Evolutionary conservation across 2,888 invertebrate species (phyloP).

Genomic region (Ypsolopha scabrella): DNA sequence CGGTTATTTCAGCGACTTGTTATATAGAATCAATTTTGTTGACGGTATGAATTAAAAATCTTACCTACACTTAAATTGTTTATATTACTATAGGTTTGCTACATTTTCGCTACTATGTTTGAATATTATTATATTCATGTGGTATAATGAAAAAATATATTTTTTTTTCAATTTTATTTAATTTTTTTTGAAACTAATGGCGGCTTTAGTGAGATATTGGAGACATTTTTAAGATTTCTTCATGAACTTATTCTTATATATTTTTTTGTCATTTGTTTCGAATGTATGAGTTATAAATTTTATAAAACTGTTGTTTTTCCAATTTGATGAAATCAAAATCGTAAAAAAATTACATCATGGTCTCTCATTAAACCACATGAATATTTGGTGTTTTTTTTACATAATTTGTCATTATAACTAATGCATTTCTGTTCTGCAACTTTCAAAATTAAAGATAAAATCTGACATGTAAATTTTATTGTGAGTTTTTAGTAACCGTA

Average conservation of each 20-base stretch:
- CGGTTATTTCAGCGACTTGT: conserved; percentile 57
- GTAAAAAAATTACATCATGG: not conserved
- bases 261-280: too few species aligned
- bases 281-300: too few species aligned
- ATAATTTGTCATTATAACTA: not conserved
- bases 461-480: conserved; percentile 13
- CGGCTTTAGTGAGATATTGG: conserved; percentile 48
- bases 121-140: conserved; percentile 9
- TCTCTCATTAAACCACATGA: conserved; percentile 1
- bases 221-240: conserved; percentile 42
- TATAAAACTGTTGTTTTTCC: too few species aligned
- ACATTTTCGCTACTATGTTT: not conserved
- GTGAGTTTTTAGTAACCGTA: conserved; percentile 26
- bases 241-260: conserved; percentile 34
- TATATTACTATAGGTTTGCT: not conserved
- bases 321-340: not conserved
- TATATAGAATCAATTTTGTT: conserved; percentile 61
- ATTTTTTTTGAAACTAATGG: conserved; percentile 23
- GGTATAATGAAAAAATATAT: conserved; percentile 6
- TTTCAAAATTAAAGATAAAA: not conserved
- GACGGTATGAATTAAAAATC: conserved; percentile 11
- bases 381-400: not conserved
- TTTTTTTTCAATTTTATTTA: not conserved
- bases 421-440: not conserved
- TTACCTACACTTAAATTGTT: not conserved